phyloP scores from a whole-genome alignment of 2,888 invertebrate genomes.

The Drosophila mettleri region DNA sequence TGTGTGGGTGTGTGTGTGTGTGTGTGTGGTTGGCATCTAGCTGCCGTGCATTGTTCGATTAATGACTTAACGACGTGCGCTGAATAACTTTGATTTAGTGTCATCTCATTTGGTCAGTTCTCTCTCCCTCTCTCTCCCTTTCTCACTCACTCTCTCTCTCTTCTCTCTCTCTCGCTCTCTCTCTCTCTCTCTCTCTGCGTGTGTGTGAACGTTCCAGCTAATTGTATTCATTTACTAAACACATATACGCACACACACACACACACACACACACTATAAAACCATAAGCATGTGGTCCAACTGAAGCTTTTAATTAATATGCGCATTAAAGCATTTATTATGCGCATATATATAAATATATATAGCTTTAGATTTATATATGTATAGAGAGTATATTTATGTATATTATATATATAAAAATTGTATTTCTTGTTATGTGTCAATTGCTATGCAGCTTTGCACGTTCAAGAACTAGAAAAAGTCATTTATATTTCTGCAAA shows the following conservation, averaged over 20 bases:
- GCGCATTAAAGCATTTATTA: constrained; percentile 34
- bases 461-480: no score
- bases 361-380: not conserved
- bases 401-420: no score
- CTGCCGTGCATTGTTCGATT: constrained; percentile 76
- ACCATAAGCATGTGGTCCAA: constrained; percentile 23
- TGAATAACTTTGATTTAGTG: constrained; percentile 79
- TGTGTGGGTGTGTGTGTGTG: constrained; percentile 19
- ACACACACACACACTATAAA: constrained; percentile 11
- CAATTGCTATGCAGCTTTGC: not conserved
- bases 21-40: constrained; percentile 47
- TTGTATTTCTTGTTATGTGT: no score
- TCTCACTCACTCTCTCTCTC: not conserved
- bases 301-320: constrained; percentile 65
- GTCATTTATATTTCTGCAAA: no score
- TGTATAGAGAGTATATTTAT: not conserved
- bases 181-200: not conserved
- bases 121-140: constrained; percentile 6
- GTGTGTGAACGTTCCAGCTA: constrained; percentile 54
- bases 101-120: constrained; percentile 68
- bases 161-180: not conserved
- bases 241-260: constrained; percentile 35
- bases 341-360: not conserved
- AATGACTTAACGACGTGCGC: constrained; percentile 80
- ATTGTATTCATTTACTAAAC: constrained; percentile 75